Evolutionary conservation across 2,888 invertebrate genomes (phyloP).

Genomic region (Cheilosia scutellata): DNA sequence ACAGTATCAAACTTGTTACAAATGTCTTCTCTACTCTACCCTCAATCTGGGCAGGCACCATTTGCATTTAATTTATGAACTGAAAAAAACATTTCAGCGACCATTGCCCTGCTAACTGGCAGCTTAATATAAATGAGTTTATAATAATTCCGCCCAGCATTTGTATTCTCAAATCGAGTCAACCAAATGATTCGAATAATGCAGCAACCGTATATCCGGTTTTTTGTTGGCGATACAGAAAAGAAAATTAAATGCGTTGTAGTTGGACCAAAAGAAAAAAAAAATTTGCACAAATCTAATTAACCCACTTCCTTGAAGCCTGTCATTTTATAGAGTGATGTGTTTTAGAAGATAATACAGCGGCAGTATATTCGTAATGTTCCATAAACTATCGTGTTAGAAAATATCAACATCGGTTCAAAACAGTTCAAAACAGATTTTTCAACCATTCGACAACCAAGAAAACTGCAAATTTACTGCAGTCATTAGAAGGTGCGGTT

Average conservation of each 20-base stretch:
- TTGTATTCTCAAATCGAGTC: not conserved
- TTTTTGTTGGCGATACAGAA: not conserved
- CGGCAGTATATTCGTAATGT: too few species aligned
- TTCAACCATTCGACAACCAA: too few species aligned
- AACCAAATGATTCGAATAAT: not conserved
- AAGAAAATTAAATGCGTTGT: not conserved
- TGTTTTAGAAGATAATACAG: too few species aligned
- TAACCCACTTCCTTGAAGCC: too few species aligned
- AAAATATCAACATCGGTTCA: too few species aligned
- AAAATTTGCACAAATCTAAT: too few species aligned
- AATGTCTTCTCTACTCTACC: not conserved
- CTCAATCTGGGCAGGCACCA: not conserved
- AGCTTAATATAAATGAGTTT: not conserved
- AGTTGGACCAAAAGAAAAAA: too few species aligned
- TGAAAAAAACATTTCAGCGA: constrained; percentile 3
- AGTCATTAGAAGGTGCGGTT: too few species aligned
- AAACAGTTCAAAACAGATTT: too few species aligned
- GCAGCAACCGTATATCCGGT: not conserved
- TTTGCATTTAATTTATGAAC: constrained; percentile 9
- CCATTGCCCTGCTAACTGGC: constrained; percentile 4
- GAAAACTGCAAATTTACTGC: too few species aligned
- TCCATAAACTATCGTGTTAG: too few species aligned
- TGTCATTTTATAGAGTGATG: too few species aligned
- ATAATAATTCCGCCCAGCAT: not conserved
- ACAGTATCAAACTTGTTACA: constrained; percentile 10